Conservation (phyloP, 2,113 vertebrate species). For the Rhizomys pruinosus region DNA sequence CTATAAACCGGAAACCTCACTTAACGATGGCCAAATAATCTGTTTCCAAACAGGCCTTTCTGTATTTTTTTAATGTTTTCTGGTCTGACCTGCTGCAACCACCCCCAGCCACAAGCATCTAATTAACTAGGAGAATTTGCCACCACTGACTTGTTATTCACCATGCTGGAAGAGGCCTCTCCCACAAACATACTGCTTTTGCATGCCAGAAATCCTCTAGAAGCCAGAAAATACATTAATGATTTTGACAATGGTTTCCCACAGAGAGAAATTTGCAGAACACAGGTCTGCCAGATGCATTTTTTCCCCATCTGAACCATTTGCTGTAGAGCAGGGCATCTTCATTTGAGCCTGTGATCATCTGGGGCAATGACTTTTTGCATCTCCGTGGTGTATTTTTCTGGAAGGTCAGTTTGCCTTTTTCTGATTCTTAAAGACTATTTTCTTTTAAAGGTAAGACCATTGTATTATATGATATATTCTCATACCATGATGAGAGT, state of each 20-base stretch:
- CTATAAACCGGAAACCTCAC: not conserved
- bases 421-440: slow-evolving; percentile 7
- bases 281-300: not conserved
- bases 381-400: not conserved
- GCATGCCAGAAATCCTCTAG: not conserved
- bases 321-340: not conserved
- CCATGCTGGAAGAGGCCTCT: not conserved
- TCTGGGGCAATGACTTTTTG: not conserved
- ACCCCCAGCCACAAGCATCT: not conserved
- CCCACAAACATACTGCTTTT: not conserved
- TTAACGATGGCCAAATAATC: too few species aligned
- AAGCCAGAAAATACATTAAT: not conserved
- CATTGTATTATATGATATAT: not conserved
- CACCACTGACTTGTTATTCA: not conserved
- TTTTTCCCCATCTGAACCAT: not conserved
- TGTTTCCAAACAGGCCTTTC: too few species aligned
- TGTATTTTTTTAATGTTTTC: not conserved
- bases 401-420: not conserved
- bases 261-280: not conserved
- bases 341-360: not conserved
- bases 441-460: not conserved
- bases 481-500: not conserved
- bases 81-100: not conserved
- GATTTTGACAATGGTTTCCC: not conserved
- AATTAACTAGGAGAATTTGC: not conserved